Base-by-base conservation (phyloP, 2,888 invertebrate species). In the Acrobasis consociella region DNA sequence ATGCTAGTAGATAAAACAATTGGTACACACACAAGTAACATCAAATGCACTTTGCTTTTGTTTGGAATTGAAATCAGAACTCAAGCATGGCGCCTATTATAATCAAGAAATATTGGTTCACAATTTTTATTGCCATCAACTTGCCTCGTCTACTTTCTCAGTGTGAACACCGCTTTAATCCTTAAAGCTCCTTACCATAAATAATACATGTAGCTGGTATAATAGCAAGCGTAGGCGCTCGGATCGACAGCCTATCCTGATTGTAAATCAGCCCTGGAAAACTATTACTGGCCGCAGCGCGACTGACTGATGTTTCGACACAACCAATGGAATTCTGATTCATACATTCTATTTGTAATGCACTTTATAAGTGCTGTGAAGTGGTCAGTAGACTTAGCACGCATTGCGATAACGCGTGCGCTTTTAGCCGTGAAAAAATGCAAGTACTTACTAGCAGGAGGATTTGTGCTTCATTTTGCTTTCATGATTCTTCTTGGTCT, bases 111-210 rank as follows among this genome's bases (percentile, higher is more conserved):
- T 5, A 7, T n/a, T 1, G 2, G 46, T n/a, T 46, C 11, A 11
- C 13, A 13, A n/a, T 13, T 46, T 46, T 46, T 46, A 13, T 5
- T 46, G 5, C n/a, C 11, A 11, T n/a, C 46, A 5, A 46, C 46
- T 13, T 13, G 13, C 46, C 5, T 13, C n/a, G 5, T 56, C 16
- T 17, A 17, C 56, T 31, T 31, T 31, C 31, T 31, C 7, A 42
- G 22, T 56, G 42, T 42, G 56, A 56, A 39, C 39, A 17, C 1
- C 39, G 42, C 42, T 42, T 53, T 91, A 91, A 91, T 90, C 91
- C 90, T 83, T 81, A 78, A 90, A 91, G 89, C 91, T 90, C 83
- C 91, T 92, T 91, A 92, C 88, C 89, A 92, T 92, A 92, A 91
- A 92, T 92, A 91, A 92, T 89, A 81, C 88, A 84, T 89, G 91